These are phyloP conservation scores for Dynastes grantii DNA, from an alignment of 2,888 invertebrate species.

Conservation along the genomic window DNA sequence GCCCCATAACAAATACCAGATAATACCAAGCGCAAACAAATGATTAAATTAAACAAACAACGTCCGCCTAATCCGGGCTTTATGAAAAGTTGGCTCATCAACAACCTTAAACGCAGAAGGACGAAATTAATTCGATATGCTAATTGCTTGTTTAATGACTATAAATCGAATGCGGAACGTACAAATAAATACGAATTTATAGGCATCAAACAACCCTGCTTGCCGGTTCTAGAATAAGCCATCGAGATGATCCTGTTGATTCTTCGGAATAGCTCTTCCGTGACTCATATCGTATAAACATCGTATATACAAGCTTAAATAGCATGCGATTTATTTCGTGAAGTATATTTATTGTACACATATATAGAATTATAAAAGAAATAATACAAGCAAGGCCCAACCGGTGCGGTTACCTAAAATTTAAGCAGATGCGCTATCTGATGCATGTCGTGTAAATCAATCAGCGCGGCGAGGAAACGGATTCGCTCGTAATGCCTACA, in stretches of 20 bases:
- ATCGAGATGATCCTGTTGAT: neutral
- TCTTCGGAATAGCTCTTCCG: constrained; percentile 21
- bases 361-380: constrained; percentile 35
- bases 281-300: constrained; percentile 37
- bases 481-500: neutral
- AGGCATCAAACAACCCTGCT: neutral
- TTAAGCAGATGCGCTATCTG: constrained; percentile 23
- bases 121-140: constrained; percentile 34
- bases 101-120: neutral
- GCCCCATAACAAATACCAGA: constrained; percentile 13
- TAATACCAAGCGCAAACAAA: constrained; percentile 12
- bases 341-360: constrained; percentile 30
- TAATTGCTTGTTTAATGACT: constrained; percentile 41
- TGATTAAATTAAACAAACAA: constrained; percentile 31
- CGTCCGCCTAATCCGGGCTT: constrained; percentile 5
- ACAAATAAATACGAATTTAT: constrained; percentile 38
- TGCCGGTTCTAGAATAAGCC: neutral
- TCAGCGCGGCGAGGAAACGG: constrained; percentile 4
- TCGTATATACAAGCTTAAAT: constrained; percentile 23
- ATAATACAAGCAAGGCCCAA: constrained; percentile 11
- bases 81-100: constrained; percentile 25
- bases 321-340: constrained; percentile 38
- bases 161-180: constrained; percentile 24
- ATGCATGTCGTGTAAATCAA: constrained; percentile 34
- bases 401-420: constrained; percentile 24